phyloP scores from a whole-genome alignment of 2,888 invertebrate species.

The Adelognathus sp. region DNA sequence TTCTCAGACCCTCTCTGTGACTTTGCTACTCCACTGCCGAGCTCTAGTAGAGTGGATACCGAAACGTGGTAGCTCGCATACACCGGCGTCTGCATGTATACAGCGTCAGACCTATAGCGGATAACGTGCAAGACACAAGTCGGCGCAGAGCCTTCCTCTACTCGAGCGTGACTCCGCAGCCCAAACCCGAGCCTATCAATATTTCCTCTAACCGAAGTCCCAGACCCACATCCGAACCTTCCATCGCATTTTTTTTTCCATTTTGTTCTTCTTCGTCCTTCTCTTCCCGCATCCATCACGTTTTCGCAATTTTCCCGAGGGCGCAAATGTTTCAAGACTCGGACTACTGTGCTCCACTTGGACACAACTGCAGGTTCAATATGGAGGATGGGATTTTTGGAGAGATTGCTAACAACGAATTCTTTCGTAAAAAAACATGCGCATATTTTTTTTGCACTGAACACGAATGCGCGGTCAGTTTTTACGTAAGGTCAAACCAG shows the following conservation, averaged over 20 bases:
- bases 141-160: slow-evolving; percentile 76
- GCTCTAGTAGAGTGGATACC: slow-evolving; percentile 36
- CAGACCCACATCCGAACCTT: slow-evolving; percentile 59
- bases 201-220: slow-evolving; percentile 77
- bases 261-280: slow-evolving; percentile 6
- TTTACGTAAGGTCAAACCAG: too few species aligned
- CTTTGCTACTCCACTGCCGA: slow-evolving; percentile 27
- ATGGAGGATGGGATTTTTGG: background rate
- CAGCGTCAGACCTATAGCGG: slow-evolving; percentile 22
- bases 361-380: background rate
- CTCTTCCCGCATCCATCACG: slow-evolving; percentile 30
- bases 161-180: slow-evolving; percentile 80
- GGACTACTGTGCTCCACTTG: background rate
- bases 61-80: slow-evolving; percentile 49
- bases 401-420: too few species aligned
- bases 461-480: too few species aligned
- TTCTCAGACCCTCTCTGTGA: slow-evolving; percentile 12
- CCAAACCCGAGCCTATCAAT: slow-evolving; percentile 80
- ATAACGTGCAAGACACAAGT: slow-evolving; percentile 69
- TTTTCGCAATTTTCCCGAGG: slow-evolving; percentile 43
- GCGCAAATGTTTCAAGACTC: background rate
- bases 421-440: too few species aligned
- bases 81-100: background rate
- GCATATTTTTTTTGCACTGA: too few species aligned
- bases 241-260: slow-evolving; percentile 42